Percentiles rank a stretch among this genome's conserved stretches.
Evolutionary conservation across 1,140 invertebrate species (phyloP).

Genomic region (Metopolophium dirhodum): DNA sequence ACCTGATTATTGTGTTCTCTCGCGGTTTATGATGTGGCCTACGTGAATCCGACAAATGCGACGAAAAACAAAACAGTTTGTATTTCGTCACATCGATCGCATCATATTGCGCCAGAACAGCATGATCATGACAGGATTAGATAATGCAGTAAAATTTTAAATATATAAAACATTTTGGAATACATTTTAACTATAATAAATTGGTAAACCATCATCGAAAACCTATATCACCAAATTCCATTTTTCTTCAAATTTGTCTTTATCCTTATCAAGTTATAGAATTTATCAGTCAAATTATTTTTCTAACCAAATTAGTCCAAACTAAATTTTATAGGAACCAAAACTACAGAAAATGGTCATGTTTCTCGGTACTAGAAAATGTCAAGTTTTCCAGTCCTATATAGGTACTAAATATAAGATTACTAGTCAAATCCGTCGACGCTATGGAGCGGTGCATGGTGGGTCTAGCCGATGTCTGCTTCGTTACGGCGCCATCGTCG

Average conservation of each 20-base stretch:
- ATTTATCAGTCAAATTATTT: not conserved
- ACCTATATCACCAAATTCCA: no score
- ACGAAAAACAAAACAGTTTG: no score
- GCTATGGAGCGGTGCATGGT: not conserved
- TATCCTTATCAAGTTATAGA: not conserved
- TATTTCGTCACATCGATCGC: no score
- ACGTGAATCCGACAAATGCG: no score
- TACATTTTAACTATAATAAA: no score
- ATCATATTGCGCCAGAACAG: no score
- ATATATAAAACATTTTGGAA: not conserved
- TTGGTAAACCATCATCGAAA: no score
- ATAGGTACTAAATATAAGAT: not conserved
- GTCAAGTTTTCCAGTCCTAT: no score
- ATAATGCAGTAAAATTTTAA: no score
- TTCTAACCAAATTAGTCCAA: no score
- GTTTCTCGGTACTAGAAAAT: not conserved
- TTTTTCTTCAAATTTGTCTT: not conserved
- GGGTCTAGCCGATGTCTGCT: not conserved
- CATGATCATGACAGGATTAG: no score
- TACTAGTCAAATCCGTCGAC: not conserved
- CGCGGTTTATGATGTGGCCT: not conserved
- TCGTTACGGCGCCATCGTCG: not conserved
- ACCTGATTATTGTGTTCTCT: not conserved
- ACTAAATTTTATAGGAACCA: not conserved
- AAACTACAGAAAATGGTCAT: not conserved